Evolutionary conservation across 2,888 invertebrate species (phyloP), one percentile per base, ranked within the genome.

Genomic region (Tipula vernalis): DNA sequence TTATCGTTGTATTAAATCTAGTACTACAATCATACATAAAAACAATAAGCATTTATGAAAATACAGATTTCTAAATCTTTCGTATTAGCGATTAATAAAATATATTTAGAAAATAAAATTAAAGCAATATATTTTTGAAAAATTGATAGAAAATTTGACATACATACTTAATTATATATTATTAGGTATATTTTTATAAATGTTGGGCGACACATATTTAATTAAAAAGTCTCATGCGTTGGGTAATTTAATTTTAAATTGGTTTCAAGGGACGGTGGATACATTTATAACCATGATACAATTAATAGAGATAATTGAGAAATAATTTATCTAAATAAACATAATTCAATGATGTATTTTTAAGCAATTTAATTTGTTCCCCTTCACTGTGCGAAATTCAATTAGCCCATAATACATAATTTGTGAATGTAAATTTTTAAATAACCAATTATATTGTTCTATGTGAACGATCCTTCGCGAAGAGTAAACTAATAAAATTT

Each of bases 41-140:
- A 42, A 42, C 10, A 44, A 44, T n/a, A 3, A 6, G 4, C n/a
- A 51, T 51, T 51, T 71, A 28, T 71, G 28, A 71, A 71, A 28
- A 71, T 71, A 71, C 71, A 71, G 71, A 71, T 10, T 71, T 71
- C 71, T 71, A 71, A 28, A 3, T 28, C 10, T 71, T 28, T 71
- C 71, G 71, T 28, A 71, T 71, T 28, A 71, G 28, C 28, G 12
- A 71, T 28, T 28, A 71, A 71, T 71, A 10, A 28, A 71, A 71
- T 71, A 71, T 51, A 51, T 44, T 10, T 44, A 51, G n/a, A 15
- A 51, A 51, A 51, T 51, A 28, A 71, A 71, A 71, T 28, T 28
- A 71, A 71, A 71, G 71, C 71, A 71, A 71, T 71, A 71, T 71
- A 71, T 71, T 71, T 51, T 71, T 71, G 71, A 71, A 71, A 71